Evolutionary conservation across 2,797 vertebrate species (phyloP), one percentile per base, ranked within the genome.

Genomic region (Lateolabrax maculatus): DNA sequence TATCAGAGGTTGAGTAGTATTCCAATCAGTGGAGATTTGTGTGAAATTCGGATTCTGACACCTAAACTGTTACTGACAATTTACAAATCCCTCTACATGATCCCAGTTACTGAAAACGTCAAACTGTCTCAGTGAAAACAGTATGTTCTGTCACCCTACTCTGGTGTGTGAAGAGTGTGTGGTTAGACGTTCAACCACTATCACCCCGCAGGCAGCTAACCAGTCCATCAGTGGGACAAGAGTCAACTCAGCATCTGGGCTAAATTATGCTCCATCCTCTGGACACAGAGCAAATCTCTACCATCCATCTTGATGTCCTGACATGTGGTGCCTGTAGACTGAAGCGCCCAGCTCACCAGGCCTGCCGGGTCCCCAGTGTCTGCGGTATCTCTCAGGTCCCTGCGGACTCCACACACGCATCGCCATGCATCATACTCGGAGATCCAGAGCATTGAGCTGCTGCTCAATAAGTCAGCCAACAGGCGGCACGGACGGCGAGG

Each of bases 231-330:
- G 66, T n/a, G 73, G 57, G 68, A 66, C 61, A 37, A 77, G 71
- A 74, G 80, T 77, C 73, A n/a, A 57, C 65, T 55, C 74, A 68
- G 77, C 88, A 93, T 90, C 91, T 93, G 92, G 81, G 75, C 79
- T 69, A 73, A 88, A 91, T 87, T 78, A 93, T 23, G 67, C 77
- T 65, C 76, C 85, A 23, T 87, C 77, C 49, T 77, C 64, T 52
- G 63, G 46, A 73, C 84, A 57, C 8, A 11, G 0, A 44, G 9
- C 44, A 81, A 83, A 89, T 44, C 90, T 79, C 82, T 46, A 39
- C 87, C 77, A 91, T 90, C 90, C 90, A 81, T 92, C 93, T 93
- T 85, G 29, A 2, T 43, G 74, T 66, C 70, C 19, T 71, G 88
- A 87, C 87, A 80, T 61, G 36, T 34, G 66, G 48, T 34, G 75